Evolutionary conservation across 1,140 invertebrate species (phyloP), one percentile per base, ranked within the genome.

Genomic region (Penaeus chinensis): DNA sequence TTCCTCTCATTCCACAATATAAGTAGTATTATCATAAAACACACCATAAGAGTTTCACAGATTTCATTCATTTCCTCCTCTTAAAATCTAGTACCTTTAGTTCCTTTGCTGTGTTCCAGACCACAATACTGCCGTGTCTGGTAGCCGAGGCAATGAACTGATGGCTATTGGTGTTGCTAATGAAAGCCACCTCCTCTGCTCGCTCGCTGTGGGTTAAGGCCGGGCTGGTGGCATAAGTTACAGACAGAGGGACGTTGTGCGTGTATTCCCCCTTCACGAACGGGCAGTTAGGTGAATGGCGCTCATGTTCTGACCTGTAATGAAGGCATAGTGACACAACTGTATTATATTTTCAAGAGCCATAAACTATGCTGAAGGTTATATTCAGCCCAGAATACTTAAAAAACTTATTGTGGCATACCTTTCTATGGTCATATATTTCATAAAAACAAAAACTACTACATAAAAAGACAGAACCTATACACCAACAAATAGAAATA

Each of bases 211-310:
- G 92, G 62, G 91, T 89, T 54, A 92, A 92, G 8, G 97, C 97
- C 74, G 97, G 97, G 90, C 95, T 95, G 65, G 97, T 97, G 20
- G 97, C 97, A 92, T 97, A 96, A 37, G 96, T 97, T 20, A 97
- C 95, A 87, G 95, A 95, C 63, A 98, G 93, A n/a, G 97, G 97
- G 78, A 98, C 97, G 93, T 99, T 99, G 92, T 98, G 97, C 19
- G 97, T 99, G 90, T 97, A 98, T 92, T 98, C 97, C 27, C 97
- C 97, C 91, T 97, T 96, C 4, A 99, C 96, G 92, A 98, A 98
- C 1, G 97, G 96, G 92, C 97, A 99, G 85, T 95, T 95, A 19
- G 97, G 97, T 27, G 97, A 98, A 93, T 99, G 97, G 16, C 97
- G 93, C 92, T 98, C 97, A 91, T 98, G 97, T 92, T 99, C 97